Evolutionary conservation across 2,113 vertebrate genomes (phyloP), one percentile per base, ranked within the genome.

Genomic region (Silurus meridionalis): DNA sequence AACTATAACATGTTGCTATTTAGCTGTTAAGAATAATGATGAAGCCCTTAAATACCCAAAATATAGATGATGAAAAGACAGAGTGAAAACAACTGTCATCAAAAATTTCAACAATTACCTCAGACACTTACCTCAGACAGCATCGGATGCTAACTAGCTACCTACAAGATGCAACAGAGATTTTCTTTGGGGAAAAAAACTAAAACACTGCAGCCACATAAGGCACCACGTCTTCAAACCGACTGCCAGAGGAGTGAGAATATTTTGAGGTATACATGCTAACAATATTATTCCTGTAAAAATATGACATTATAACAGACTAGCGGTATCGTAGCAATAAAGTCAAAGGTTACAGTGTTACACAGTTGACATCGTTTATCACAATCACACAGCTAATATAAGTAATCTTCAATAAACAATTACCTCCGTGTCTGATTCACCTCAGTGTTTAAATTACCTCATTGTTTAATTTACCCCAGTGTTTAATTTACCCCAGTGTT

Each of bases 301-400:
- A 14, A n/a, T n/a, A 48, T 8, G 5, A 37, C 25, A 57, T 4
- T 23, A 48, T 14, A 53, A 15, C 25, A 10, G 25, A 28, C 13
- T 60, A 80, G n/a, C 53, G 6, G n/a, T 25, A 3, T 6, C 15
- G 3, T 57, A 57, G 8, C n/a, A 57, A 28, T 11, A 55, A 55
- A 78, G 13, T 78, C 52, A 25, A 13, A 57, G 3, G 23, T 79
- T 79, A 17, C 75, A 79, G 58, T 57, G 64, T 86, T 83, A 61
- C 61, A 83, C 72, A 50, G 23, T 19, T 23, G 37, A 37, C 37
- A 37, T 37, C 37, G 48, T 11, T 74, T 17, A 23, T 53, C 48
- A 53, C 6, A 21, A 52, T 52, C 48, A 9, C 72, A 75, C 48
- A n/a, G 37, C 1, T 37, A 37, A 37, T 37, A 37, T 37, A 37